A percentile compares a stretch with the other conserved stretches of the same genome.
Conservation (phyloP, 1,140 invertebrate species). For the Lepidurus packardi region DNA sequence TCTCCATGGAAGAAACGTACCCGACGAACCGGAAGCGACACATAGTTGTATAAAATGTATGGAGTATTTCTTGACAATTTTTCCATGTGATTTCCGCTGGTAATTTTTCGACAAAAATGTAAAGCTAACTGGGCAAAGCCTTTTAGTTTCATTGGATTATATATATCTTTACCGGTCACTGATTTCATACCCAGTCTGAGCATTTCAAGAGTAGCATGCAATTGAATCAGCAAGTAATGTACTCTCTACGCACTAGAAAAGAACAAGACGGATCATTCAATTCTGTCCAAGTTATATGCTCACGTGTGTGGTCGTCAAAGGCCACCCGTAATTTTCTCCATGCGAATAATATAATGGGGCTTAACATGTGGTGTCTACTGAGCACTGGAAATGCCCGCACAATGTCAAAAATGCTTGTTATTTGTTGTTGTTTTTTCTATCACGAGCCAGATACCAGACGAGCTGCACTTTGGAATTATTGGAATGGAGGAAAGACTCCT, state of each 20-base stretch:
- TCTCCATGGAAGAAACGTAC: no score
- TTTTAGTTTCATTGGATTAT: no score
- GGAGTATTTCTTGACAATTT: no score
- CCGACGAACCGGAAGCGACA: no score
- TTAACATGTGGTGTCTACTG: not conserved
- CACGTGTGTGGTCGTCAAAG: constrained; percentile 18
- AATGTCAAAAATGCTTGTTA: not conserved
- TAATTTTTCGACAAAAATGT: no score
- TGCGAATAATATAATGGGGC: not conserved
- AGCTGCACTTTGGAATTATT: not conserved
- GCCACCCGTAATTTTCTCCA: not conserved
- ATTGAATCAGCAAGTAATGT: not conserved
- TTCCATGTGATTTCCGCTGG: no score
- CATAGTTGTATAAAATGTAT: no score
- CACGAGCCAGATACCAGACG: not conserved
- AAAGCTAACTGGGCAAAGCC: no score
- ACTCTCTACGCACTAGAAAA: not conserved
- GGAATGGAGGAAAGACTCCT: not conserved
- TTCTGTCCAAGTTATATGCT: not conserved
- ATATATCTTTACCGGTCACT: no score
- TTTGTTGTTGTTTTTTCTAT: not conserved
- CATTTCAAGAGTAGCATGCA: not conserved
- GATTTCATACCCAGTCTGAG: no score
- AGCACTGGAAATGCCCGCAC: not conserved
- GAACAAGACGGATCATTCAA: not conserved